Evolutionary conservation across 2,113 vertebrate genomes (phyloP), one percentile per base, ranked within the genome.

Genomic region (Chelonoidis abingdonii): DNA sequence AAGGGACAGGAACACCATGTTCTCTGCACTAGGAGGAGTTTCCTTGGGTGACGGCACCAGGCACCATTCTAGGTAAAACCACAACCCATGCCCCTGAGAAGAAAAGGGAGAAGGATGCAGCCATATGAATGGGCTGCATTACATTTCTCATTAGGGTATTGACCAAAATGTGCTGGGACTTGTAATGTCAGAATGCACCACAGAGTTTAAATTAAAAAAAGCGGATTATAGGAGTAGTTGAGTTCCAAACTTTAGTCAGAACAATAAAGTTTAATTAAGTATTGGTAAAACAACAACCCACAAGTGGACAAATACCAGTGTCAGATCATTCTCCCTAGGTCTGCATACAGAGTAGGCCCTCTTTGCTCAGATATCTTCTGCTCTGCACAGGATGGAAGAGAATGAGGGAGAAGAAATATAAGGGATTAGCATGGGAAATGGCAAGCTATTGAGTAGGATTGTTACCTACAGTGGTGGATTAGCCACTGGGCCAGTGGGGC

Each of bases 221-320:
- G 22, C 2, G 2, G 72, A 75, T 41, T 89, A 49, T 13, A 92
- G 62, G 62, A 49, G 35, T 2, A 8, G 29, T n/a, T 80, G 49
- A 92, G 69, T 88, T 83, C 52, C 11, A 31, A 47, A 10, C 21
- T 72, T 35, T 91, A 2, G 47, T n/a, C 2, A 3, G 1, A 41
- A 17, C 54, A 89, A 80, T 72, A 5, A 72, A 8, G 24, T 80
- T 86, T 44, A 21, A 84, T 78, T 16, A 88, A 94, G 93, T 6
- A 59, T 7, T 24, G 72, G 27, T 16, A 47, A 91, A 93, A 91
- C n/a, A 27, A 7, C 0, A 38, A 0, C 1, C 1, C 0, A 9
- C 35, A 52, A 27, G 17, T 38, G 22, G 50, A 65, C 11, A 47
- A 8, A n/a, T 80, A 4, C 38, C 38, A 27, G 10, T 17, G 1